Base-by-base conservation (phyloP, 1,140 invertebrate species). In the Nasonia vitripennis region DNA sequence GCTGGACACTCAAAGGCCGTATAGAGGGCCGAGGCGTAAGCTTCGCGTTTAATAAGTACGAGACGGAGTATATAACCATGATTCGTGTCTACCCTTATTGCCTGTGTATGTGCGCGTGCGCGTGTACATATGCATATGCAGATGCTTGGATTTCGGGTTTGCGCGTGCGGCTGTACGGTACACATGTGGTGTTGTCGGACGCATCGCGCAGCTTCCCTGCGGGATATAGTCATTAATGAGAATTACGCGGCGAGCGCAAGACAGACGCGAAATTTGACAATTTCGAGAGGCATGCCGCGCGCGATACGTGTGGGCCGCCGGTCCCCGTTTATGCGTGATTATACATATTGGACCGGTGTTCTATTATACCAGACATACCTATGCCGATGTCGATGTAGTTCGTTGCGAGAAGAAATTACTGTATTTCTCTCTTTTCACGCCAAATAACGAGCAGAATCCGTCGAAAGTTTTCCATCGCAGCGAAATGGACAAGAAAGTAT, bases 141-240 rank as follows among this genome's bases (percentile, higher is more conserved):
- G 70, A 14, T 81, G 37, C 17, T 62, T 48, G 80, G 27, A 34
- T 71, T 71, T 71, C 1, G 23, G 2, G 68, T 37, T 51, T 48
- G 34, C 34, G 11, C 10, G 9, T 27, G 2, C 5, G n/a, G 67
- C 9, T 27, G 17, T 62, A 7, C 6, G 20, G 55, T 62, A n/a
- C 55, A 62, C 55, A n/a, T 5, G 20, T n/a, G 55, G 17, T 48
- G 41, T 34, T 6, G 31, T 7, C 37, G 74, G 20, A 31, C 23
- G 5, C 6, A n/a, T 14, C 20, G 34, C 9, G 31, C 0, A 41
- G 55, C 48, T 67, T 37, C 34, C 34, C 34, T 34, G 34, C 34
- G 34, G 34, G 34, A 12, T 27, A 14, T 48, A 71, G 45, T 48
- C 81, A 27, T 82, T 74, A 82, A 62, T 62, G 67, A n/a, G 81